Base-by-base conservation (phyloP, 2,797 vertebrate genomes). In the Peromyscus attwateri region DNA sequence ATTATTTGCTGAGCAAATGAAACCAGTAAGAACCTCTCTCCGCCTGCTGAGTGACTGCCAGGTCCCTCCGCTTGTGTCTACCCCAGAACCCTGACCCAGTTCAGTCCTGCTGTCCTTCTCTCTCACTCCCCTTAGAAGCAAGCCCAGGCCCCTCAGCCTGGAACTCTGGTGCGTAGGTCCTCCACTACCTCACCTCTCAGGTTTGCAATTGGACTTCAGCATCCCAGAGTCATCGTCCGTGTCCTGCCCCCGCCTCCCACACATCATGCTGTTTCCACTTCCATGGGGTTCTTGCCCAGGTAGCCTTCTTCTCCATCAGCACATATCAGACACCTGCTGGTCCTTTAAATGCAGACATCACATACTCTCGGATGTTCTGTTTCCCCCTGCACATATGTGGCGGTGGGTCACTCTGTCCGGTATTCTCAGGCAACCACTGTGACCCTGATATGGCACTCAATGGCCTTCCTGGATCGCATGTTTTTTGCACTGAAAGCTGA, bases 201-300 rank as follows among this genome's bases (percentile, higher is more conserved):
- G 1, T 12, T 60, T 9, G 0, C 34, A 5, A 3, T 9, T 0
- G 3, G n/a, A 57, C 49, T 37, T 64, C 23, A 16, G 37, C 12
- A 7, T 21, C 70, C 80, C 17, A 12, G 62, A 23, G 25, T 46
- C 3, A 2, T 25, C 14, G 46, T 3, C 37, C 1, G 49, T 40
- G 43, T 34, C 12, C 46, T 5, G 0, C 17, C 40, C 34, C 2
- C 46, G 29, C 49, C 60, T 71, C 70, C 46, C 1, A 1, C 1
- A n/a, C 52, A 9, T 21, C 4, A 2, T 0, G 7, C 29, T 14
- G 8, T 34, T 64, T 64, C 31, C 31, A 10, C 23, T 52, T 29
- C n/a, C 21, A 34, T 6, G 52, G 4, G 19, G 13, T 23, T 75
- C 75, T 29, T 7, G 11, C 60, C 12, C 31, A 75, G 57, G 43